A percentile compares a stretch with the other conserved stretches of the same genome.
Evolutionary conservation across 53 echinoderm and acorn worm genomes (phyloP).

Genomic region (Stichopus horrens): DNA sequence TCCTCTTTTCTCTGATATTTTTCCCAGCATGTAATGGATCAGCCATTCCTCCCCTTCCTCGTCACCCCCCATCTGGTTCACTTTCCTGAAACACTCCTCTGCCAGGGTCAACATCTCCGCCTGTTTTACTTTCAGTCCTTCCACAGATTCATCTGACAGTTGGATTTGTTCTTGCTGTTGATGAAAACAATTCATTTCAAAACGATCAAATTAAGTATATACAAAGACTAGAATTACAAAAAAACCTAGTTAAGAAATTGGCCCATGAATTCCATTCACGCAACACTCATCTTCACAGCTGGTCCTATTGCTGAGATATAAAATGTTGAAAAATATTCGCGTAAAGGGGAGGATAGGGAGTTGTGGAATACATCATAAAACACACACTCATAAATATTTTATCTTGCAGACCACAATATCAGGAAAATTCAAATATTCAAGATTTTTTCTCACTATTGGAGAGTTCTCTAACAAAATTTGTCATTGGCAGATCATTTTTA

Average conservation of each 20-base stretch:
- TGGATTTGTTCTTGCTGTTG: slow-evolving; percentile 71
- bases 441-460: neutral
- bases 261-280: too few relatives aligned
- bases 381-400: too few relatives aligned
- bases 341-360: too few relatives aligned
- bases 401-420: neutral
- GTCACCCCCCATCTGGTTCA: slow-evolving; percentile 76
- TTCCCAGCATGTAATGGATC: slow-evolving; percentile 97
- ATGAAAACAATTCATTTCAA: neutral
- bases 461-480: too few relatives aligned
- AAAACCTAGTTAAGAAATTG: too few relatives aligned
- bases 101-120: slow-evolving; percentile 73
- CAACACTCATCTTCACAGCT: too few relatives aligned
- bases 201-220: too few relatives aligned
- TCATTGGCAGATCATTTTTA: too few relatives aligned
- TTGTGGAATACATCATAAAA: too few relatives aligned
- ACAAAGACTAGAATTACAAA: too few relatives aligned
- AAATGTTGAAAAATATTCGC: too few relatives aligned
- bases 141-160: slow-evolving; percentile 62
- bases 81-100: slow-evolving; percentile 79
- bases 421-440: neutral
- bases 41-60: slow-evolving; percentile 96
- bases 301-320: too few relatives aligned
- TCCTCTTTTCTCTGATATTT: slow-evolving; percentile 82
- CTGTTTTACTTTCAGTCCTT: slow-evolving; percentile 63